A percentile compares a stretch with the other conserved stretches of the same genome.
Evolutionary conservation across 2,113 vertebrate genomes (phyloP).

Genomic region (Pardalotus punctatus): DNA sequence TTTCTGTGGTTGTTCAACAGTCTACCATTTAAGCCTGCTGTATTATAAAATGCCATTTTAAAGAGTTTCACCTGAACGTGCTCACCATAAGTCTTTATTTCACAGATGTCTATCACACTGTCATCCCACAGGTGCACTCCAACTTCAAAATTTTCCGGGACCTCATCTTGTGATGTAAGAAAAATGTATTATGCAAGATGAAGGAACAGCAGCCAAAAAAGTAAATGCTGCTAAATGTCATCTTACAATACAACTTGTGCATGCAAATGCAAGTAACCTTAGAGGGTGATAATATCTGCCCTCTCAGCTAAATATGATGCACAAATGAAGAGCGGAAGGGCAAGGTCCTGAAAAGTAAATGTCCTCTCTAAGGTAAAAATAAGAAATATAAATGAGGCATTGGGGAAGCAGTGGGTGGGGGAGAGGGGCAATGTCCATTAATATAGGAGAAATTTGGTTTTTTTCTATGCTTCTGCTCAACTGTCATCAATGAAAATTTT

Average conservation of each 20-base stretch:
- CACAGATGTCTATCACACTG: slow-evolving; percentile 42
- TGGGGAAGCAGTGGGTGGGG: accelerated
- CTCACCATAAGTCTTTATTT: slow-evolving; percentile 34
- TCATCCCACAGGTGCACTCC: slow-evolving; percentile 19
- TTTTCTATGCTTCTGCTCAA: not conserved
- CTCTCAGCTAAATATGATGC: not conserved
- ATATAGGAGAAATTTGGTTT: not conserved
- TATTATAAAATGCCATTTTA: slow-evolving; percentile 51
- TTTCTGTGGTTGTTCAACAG: slow-evolving; percentile 43
- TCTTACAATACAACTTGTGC: slow-evolving; percentile 19
- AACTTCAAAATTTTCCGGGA: slow-evolving; percentile 14
- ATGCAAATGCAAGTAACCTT: slow-evolving; percentile 33
- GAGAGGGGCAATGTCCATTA: not conserved
- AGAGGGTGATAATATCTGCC: not conserved
- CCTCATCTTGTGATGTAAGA: slow-evolving; percentile 48
- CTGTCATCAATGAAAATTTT: not conserved
- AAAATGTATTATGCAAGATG: slow-evolving; percentile 60
- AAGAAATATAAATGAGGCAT: not conserved
- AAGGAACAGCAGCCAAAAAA: slow-evolving; percentile 57
- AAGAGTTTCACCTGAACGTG: slow-evolving; percentile 6
- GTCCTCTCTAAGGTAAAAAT: not conserved
- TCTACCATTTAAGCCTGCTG: slow-evolving; percentile 25
- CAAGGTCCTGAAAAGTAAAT: not conserved
- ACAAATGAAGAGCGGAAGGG: not conserved
- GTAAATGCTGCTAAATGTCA: slow-evolving; percentile 57